Conservation (phyloP, 92 coral and sea anemone species). For the Nematostella vectensis region DNA sequence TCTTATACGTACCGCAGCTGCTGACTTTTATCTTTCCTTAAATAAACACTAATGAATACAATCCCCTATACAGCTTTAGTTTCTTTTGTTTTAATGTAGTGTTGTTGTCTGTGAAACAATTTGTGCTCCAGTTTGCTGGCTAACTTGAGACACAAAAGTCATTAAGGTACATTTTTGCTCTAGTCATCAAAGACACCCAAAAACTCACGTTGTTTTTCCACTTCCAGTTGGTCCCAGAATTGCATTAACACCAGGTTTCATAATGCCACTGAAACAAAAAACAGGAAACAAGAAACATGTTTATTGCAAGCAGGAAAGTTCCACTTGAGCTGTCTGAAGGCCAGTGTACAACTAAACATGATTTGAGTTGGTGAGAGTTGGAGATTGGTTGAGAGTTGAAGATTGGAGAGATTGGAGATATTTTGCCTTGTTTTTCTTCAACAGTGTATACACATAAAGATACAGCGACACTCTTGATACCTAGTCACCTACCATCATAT, state of each 20-base stretch:
- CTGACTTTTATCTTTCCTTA: too few relatives aligned
- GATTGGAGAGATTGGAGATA: too few relatives aligned
- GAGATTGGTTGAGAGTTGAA: too few relatives aligned
- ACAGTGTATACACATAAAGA: too few relatives aligned
- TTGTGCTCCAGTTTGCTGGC: neutral
- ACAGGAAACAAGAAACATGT: neutral
- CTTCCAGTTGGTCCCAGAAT: constrained; percentile 98
- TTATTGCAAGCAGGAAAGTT: neutral
- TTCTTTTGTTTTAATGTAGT: neutral
- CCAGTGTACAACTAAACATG: too few relatives aligned
- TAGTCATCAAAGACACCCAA: neutral
- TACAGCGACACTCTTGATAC: too few relatives aligned
- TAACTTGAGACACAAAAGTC: neutral
- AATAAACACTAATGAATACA: too few relatives aligned
- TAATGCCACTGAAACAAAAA: constrained; percentile 59
- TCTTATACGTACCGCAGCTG: too few relatives aligned
- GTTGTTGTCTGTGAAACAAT: neutral
- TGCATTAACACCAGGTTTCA: constrained; percentile 87
- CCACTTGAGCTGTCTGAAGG: too few relatives aligned
- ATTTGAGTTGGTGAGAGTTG: too few relatives aligned
- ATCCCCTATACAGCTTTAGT: neutral
- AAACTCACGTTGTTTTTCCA: constrained; percentile 93
- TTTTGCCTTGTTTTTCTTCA: too few relatives aligned
- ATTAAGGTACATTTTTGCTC: neutral
- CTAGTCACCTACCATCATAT: too few relatives aligned